Percentiles rank a stretch among this genome's conserved stretches.
These are phyloP conservation scores for Synergus japonicus DNA, from an alignment of 2,888 invertebrate genomes.

Conservation along the genomic window DNA sequence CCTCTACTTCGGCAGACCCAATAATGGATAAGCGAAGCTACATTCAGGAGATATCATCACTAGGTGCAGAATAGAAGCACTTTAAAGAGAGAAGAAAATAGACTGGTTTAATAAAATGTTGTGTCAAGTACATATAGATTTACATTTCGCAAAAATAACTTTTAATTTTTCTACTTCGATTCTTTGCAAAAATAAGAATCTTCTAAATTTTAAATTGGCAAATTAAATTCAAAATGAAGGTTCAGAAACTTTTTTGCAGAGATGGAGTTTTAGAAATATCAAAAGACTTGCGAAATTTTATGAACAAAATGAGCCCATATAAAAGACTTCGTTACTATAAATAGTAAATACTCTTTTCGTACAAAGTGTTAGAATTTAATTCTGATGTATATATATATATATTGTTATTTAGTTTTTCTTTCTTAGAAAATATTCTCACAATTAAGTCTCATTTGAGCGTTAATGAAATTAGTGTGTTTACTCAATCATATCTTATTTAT, in stretches of 20 bases:
- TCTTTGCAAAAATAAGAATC: not conserved
- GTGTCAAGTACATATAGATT: not conserved
- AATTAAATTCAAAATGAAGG: not conserved
- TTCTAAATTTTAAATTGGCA: not conserved
- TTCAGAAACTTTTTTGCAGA: not conserved
- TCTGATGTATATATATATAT: not conserved
- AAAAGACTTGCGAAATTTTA: not conserved
- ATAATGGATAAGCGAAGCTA: slow-evolving; percentile 56
- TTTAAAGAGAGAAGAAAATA: slow-evolving; percentile 29
- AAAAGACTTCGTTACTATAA: not conserved
- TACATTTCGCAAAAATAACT: not conserved
- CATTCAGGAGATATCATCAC: slow-evolving; percentile 60
- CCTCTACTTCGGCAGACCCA: slow-evolving; percentile 53
- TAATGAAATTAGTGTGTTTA: not conserved
- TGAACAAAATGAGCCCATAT: not conserved
- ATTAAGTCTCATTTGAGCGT: not conserved
- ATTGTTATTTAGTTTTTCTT: not conserved
- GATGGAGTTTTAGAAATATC: not conserved
- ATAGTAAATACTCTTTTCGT: not conserved
- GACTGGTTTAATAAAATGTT: slow-evolving; percentile 8
- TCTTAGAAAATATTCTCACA: not conserved
- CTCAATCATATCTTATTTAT: not conserved
- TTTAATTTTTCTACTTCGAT: not conserved
- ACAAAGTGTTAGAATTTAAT: too few species aligned
- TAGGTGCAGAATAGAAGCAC: slow-evolving; percentile 44